Conservation (phyloP, 2,113 vertebrate species). For the Megaptera novaeangliae region DNA sequence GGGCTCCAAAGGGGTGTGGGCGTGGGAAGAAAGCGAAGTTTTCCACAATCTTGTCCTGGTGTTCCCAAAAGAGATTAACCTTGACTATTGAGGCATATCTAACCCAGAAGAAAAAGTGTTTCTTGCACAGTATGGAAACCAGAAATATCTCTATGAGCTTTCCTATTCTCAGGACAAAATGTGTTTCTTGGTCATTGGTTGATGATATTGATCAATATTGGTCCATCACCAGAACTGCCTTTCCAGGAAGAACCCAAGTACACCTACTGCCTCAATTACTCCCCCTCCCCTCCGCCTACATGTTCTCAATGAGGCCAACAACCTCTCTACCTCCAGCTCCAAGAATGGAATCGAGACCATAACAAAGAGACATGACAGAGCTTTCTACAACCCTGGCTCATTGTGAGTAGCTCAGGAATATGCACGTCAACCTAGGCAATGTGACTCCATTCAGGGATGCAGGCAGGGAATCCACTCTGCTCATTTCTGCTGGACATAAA, state of each 20-base stretch:
- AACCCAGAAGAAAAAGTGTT: not conserved
- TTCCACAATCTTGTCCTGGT: not conserved
- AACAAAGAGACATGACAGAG: not conserved
- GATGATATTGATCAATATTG: not conserved
- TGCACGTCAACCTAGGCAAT: not conserved
- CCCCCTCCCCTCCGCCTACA: not conserved
- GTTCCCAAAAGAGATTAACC: not conserved
- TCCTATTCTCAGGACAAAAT: not conserved
- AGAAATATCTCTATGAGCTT: not conserved
- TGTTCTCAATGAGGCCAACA: not conserved
- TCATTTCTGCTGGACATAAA: not conserved
- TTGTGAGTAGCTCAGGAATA: not conserved
- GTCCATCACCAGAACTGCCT: not conserved
- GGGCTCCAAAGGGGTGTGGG: not conserved
- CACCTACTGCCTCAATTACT: accelerated
- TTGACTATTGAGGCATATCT: not conserved
- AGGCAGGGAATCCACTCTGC: not conserved
- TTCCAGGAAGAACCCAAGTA: not conserved
- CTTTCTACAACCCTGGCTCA: not conserved
- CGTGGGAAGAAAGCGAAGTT: slow-evolving; percentile 6
- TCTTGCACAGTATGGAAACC: not conserved
- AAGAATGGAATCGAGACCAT: not conserved
- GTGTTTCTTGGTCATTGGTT: not conserved
- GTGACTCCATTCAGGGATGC: not conserved
- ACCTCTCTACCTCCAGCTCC: not conserved